Conservation (phyloP, 2,797 vertebrate species). For the Molossus molossus region DNA sequence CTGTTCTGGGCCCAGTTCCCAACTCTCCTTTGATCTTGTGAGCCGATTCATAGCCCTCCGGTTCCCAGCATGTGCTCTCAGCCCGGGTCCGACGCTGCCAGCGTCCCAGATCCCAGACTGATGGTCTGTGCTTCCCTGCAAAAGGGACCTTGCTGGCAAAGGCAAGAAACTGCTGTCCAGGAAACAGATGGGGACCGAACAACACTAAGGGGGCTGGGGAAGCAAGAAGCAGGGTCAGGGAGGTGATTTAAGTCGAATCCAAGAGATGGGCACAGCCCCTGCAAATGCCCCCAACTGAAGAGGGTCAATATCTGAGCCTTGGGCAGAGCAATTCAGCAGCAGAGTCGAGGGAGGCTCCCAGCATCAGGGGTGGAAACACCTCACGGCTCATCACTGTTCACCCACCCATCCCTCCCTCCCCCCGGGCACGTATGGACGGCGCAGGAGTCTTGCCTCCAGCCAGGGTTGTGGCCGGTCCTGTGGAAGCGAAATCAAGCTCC, state of each 20-base stretch:
- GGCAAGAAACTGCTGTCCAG: background rate
- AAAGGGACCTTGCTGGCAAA: background rate
- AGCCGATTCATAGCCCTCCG: background rate
- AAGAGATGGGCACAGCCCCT: background rate
- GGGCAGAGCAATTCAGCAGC: background rate
- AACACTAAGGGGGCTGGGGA: background rate
- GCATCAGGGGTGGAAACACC: background rate
- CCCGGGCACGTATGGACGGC: background rate
- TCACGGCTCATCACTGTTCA: background rate
- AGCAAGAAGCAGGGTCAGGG: background rate
- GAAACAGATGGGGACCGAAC: background rate
- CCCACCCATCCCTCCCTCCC: fast-evolving
- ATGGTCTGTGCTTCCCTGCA: background rate
- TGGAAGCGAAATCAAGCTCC: conserved; percentile 4
- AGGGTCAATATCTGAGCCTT: background rate
- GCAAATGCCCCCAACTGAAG: background rate
- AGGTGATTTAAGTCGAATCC: background rate
- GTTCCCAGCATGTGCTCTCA: background rate
- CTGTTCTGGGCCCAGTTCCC: background rate
- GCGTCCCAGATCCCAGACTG: background rate
- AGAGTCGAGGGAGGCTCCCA: background rate
- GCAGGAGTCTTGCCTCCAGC: background rate
- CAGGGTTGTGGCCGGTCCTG: background rate
- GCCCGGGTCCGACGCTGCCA: background rate
- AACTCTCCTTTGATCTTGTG: background rate